Percentiles rank a stretch among this genome's conserved stretches.
These are phyloP conservation scores for Poeciliopsis turneri DNA, from an alignment of 2,797 vertebrate genomes.

Conservation along the genomic window DNA sequence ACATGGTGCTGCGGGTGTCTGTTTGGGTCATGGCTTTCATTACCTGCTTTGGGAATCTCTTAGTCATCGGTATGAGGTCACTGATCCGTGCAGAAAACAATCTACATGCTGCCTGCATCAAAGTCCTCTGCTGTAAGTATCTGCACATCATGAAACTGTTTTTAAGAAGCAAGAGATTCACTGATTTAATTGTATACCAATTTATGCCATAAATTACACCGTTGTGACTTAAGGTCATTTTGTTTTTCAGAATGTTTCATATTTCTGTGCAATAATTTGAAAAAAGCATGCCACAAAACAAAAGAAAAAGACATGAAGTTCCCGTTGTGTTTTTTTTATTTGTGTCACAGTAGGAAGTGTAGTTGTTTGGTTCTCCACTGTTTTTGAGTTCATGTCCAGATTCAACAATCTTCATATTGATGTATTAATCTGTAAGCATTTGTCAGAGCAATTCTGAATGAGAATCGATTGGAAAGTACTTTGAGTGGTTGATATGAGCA, in stretches of 20 bases:
- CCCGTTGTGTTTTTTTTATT: neutral
- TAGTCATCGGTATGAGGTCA: constrained; percentile 89
- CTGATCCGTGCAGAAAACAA: constrained; percentile 87
- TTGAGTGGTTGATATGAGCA: neutral
- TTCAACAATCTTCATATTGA: neutral
- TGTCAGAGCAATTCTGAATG: neutral
- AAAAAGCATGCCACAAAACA: neutral
- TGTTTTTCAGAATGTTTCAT: neutral
- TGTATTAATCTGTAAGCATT: neutral
- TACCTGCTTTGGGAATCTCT: constrained; percentile 88
- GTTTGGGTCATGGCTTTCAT: constrained; percentile 90
- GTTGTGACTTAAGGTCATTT: neutral
- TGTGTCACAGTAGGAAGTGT: neutral
- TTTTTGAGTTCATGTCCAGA: neutral
- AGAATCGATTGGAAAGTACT: neutral
- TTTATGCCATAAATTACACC: neutral
- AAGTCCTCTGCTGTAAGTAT: constrained; percentile 88
- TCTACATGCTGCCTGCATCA: constrained; percentile 86
- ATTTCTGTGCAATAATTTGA: neutral
- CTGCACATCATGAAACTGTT: neutral
- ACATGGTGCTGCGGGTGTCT: constrained; percentile 84
- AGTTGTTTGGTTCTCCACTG: neutral
- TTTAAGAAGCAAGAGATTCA: neutral
- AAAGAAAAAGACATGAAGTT: neutral
- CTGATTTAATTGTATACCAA: neutral